These are phyloP conservation scores for Colinus virginianus DNA, from an alignment of 2,113 vertebrate species.

Conservation along the genomic window DNA sequence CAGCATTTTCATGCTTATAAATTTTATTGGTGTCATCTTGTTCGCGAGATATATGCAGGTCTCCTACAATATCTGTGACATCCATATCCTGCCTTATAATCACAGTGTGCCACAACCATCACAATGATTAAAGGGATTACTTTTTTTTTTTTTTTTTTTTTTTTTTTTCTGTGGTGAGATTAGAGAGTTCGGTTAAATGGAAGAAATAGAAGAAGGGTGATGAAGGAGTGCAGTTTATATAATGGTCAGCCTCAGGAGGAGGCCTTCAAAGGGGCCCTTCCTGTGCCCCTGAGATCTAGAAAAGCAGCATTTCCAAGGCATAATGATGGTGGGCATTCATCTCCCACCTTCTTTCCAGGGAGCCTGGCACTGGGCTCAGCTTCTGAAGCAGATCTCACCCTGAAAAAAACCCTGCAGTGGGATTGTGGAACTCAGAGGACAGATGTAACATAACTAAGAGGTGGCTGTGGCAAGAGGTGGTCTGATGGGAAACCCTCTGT, in stretches of 20 bases:
- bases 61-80: slow-evolving; percentile 43
- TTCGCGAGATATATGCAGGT: neutral
- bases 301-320: neutral
- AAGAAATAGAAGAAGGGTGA: neutral
- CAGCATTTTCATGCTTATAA: slow-evolving; percentile 45
- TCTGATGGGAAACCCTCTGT: rapidly evolving
- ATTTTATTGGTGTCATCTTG: slow-evolving; percentile 42
- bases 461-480: neutral
- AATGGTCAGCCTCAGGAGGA: neutral
- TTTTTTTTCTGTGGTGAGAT: neutral
- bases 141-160: neutral
- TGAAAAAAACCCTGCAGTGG: neutral
- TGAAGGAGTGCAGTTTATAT: neutral
- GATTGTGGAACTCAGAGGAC: rapidly evolving
- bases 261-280: neutral
- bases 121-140: slow-evolving; percentile 43
- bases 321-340: neutral
- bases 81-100: slow-evolving; percentile 61
- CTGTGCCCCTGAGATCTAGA: neutral
- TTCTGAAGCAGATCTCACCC: neutral
- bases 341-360: neutral
- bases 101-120: slow-evolving; percentile 40
- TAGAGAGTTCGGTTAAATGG: slow-evolving; percentile 19
- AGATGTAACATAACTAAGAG: rapidly evolving
- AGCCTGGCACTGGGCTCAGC: neutral